phyloP scores from a whole-genome alignment of 2,113 vertebrate species.

The Chamaea fasciata region DNA sequence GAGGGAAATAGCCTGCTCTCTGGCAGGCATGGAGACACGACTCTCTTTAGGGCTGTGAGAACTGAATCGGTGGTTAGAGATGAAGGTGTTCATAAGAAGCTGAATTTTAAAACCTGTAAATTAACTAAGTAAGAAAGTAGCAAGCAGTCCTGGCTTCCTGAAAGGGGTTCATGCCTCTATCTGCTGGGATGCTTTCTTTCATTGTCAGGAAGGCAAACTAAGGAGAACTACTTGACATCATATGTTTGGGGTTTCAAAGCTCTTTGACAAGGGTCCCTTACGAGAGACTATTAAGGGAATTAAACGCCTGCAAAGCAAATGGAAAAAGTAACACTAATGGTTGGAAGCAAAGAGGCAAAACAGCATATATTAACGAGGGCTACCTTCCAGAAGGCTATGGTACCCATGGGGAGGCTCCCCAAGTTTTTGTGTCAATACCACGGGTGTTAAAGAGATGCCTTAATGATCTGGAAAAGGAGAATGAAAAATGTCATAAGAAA shows the following conservation, averaged over 20 bases:
- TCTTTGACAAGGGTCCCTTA: constrained; percentile 17
- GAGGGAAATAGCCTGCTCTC: not conserved
- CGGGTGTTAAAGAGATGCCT: constrained; percentile 22
- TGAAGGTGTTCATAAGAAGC: constrained; percentile 5
- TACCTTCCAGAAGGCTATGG: not conserved
- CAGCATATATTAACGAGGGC: not conserved
- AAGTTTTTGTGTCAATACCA: not conserved
- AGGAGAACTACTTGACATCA: constrained; percentile 37
- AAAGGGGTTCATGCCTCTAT: constrained; percentile 22
- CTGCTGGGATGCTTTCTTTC: constrained; percentile 9
- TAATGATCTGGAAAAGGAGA: constrained; percentile 41
- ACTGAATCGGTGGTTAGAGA: not conserved
- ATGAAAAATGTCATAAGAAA: constrained; percentile 39
- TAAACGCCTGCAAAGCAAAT: not conserved
- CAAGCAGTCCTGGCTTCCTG: not conserved
- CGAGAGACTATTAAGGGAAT: constrained; percentile 22
- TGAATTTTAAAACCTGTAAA: constrained; percentile 2
- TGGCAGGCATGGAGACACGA: not conserved
- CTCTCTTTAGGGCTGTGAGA: constrained; percentile 1
- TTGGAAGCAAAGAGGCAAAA: not conserved
- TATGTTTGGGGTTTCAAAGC: constrained; percentile 34
- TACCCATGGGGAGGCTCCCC: not conserved
- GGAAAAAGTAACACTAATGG: constrained; percentile 6
- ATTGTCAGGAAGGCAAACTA: not conserved
- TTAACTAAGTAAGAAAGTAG: not conserved